Base-by-base conservation (phyloP, 2,888 invertebrate genomes). In the Ethmia dodecea region DNA sequence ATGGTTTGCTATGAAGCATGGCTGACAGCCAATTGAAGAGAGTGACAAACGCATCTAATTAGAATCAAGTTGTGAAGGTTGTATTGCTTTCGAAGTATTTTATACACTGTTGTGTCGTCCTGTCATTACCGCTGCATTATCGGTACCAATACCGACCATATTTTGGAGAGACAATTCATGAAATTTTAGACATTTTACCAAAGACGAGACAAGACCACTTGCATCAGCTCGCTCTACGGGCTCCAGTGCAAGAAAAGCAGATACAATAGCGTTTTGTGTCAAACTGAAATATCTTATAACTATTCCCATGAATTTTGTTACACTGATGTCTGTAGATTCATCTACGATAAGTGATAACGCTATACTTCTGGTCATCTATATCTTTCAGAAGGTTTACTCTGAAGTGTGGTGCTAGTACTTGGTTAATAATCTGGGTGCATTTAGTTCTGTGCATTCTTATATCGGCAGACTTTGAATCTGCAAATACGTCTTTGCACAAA, bases 91-190 rank as follows among this genome's bases (percentile, higher is more conserved):
- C 49, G 48, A 6, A 59, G 26, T 11, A 43, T 29, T 31, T 28
- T 48, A 38, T 2, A 58, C 45, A 15, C 54, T 49, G 31, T 51
- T 48, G 34, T 53, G 50, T 1, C 38, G 31, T 1, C 56, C 57
- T 18, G 42, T 47, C 60, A 58, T 55, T 1, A 49, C 52, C 8
- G 50, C 33, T 8, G 56, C 58, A 35, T 60, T 60, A 26, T 58
- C 56, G 4, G 56, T 53, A 0, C 57, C 59, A n/a, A 20, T 20
- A 20, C 20, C 20, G 20, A 20, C 3, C 20, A 20, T 2, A 20
- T 2, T 2, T 20, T 20, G 2, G 20, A 20, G 20, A 20, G 3
- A 9, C 20, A 31, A 31, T n/a, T 24, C 14, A 11, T 24, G 2
- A n/a, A 6, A 13, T 10, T 22, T 3, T 2, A 31, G 9, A 13